Percentiles rank a stretch among this genome's conserved stretches.
phyloP scores from a whole-genome alignment of 2,888 invertebrate genomes.

The Orchestes rusci region DNA sequence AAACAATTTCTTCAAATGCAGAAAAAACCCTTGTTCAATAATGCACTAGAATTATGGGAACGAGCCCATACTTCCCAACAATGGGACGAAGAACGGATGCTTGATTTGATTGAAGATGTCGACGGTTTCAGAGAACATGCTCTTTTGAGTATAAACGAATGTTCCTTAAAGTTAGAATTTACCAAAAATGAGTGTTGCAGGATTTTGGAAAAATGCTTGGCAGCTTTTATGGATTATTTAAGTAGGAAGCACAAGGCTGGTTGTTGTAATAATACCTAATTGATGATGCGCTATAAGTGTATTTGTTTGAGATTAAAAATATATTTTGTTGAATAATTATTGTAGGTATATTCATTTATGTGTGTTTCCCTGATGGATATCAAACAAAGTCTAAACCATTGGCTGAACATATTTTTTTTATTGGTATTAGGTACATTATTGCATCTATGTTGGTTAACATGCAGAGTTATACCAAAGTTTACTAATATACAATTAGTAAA shows the following conservation, averaged over 20 bases:
- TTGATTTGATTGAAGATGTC: constrained; percentile 32
- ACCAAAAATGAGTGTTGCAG: constrained; percentile 33
- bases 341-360: no score
- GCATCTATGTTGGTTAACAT: no score
- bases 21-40: constrained; percentile 18
- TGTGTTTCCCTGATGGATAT: no score
- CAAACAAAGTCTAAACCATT: no score
- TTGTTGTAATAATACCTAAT: no score
- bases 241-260: constrained; percentile 18
- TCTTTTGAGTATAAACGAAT: constrained; percentile 29
- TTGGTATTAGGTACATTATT: no score
- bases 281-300: no score
- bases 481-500: no score
- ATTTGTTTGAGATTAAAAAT: no score
- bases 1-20: constrained; percentile 17
- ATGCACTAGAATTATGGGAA: constrained; percentile 30
- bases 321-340: no score
- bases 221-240: constrained; percentile 30
- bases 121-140: constrained; percentile 31
- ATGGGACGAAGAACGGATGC: constrained; percentile 29
- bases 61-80: constrained; percentile 23
- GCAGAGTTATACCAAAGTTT: no score
- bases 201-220: constrained; percentile 27
- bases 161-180: constrained; percentile 29
- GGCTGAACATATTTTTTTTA: no score